phyloP scores from a whole-genome alignment of 2,888 invertebrate species.

The Ophioninae sp. region DNA sequence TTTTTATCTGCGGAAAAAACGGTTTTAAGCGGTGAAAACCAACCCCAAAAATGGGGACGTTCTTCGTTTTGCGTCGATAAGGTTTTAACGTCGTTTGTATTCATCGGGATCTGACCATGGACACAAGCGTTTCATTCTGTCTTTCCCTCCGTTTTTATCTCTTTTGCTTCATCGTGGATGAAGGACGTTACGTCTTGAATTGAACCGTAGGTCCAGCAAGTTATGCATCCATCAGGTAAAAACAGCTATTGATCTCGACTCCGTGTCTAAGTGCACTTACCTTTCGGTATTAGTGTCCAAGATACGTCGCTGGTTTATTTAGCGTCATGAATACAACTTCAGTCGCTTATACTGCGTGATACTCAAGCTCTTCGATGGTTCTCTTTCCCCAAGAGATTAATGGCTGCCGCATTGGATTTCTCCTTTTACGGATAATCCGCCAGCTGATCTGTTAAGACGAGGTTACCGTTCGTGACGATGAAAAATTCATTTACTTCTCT shows the following conservation, averaged over 20 bases:
- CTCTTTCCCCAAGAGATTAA: conserved; percentile 58
- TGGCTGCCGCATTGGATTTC: conserved; percentile 57
- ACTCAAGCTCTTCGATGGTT: not conserved
- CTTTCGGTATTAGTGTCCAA: conserved; percentile 2
- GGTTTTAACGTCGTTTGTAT: conserved; percentile 5
- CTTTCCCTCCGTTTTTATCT: not conserved
- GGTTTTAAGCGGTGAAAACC: too few species aligned
- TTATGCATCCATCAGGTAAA: conserved; percentile 59
- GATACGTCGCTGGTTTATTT: conserved; percentile 56
- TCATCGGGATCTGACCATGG: conserved; percentile 43
- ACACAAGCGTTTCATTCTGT: conserved; percentile 34
- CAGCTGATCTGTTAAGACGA: conserved; percentile 50
- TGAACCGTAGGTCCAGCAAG: conserved; percentile 50
- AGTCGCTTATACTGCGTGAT: conserved; percentile 9
- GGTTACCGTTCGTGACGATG: too few species aligned
- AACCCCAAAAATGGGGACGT: too few species aligned
- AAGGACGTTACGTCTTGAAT: conserved; percentile 45
- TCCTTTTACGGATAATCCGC: conserved; percentile 60
- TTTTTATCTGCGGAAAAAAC: too few species aligned
- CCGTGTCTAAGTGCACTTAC: conserved; percentile 17
- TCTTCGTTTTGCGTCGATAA: too few species aligned
- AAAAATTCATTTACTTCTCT: too few species aligned
- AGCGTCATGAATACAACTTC: conserved; percentile 44
- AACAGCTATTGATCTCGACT: conserved; percentile 54
- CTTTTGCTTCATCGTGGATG: conserved; percentile 52